Conservation (phyloP, 2,888 invertebrate genomes). For the Cephus rjabovi region DNA sequence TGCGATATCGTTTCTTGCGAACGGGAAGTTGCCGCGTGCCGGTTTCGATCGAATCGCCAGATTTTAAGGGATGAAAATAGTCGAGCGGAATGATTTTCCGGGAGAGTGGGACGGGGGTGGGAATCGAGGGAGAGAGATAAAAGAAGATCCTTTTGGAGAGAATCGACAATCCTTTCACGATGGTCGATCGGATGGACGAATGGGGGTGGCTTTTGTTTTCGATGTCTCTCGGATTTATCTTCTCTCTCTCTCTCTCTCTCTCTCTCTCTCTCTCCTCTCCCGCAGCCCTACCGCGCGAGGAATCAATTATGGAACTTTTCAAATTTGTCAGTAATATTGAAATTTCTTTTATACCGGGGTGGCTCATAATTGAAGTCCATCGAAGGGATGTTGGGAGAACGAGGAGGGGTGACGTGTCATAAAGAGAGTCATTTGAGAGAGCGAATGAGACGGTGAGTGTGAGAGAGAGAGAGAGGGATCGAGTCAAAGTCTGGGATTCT, state of each 20-base stretch:
- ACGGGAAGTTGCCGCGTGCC: background rate
- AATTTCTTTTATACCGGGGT: constrained; percentile 62
- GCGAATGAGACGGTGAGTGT: constrained; percentile 24
- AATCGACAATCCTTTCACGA: constrained; percentile 58
- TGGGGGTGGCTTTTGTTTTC: constrained; percentile 50
- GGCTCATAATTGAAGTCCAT: constrained; percentile 65
- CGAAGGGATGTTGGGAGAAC: constrained; percentile 44
- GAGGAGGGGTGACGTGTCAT: constrained; percentile 25
- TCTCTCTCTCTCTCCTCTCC: constrained; percentile 4
- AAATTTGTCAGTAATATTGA: constrained; percentile 66
- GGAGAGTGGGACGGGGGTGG: constrained; percentile 22
- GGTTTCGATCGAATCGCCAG: background rate
- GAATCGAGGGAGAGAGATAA: background rate
- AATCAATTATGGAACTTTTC: constrained; percentile 66
- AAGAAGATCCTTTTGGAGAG: constrained; percentile 1
- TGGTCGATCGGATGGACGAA: constrained; percentile 48
- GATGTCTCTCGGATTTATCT: constrained; percentile 34
- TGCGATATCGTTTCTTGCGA: background rate
- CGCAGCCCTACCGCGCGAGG: constrained; percentile 39
- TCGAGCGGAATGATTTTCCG: background rate
- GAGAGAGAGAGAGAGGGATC: constrained; percentile 26
- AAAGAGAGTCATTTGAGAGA: constrained; percentile 1
- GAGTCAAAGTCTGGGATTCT: constrained; percentile 14
- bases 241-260: constrained; percentile 15
- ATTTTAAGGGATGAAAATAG: background rate